Percentiles rank a stretch among this genome's conserved stretches.
Conservation (phyloP, 2,113 vertebrate species). For the Actinemys pallida region DNA sequence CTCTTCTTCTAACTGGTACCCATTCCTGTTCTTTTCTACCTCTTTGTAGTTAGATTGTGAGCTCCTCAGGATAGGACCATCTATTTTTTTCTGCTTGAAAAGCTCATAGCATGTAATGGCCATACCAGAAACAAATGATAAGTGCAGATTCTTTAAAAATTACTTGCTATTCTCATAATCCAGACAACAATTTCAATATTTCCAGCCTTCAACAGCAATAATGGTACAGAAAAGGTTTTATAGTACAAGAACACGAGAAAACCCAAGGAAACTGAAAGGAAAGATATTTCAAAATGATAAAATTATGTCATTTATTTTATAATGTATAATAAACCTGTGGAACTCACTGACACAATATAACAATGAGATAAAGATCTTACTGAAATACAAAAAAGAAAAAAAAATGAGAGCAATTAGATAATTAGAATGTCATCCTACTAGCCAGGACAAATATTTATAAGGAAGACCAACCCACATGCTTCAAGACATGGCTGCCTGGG, state of each 20-base stretch:
- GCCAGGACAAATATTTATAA: not conserved
- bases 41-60: not conserved
- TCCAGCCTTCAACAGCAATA: not conserved
- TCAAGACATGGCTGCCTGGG: not conserved
- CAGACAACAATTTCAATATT: not conserved
- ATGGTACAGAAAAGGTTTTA: not conserved
- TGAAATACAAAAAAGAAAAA: not conserved
- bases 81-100: not conserved
- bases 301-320: not conserved
- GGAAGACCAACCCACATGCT: not conserved
- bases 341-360: not conserved
- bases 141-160: not conserved
- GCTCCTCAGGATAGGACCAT: rapidly evolving
- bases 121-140: not conserved
- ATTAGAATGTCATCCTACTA: not conserved
- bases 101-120: not conserved
- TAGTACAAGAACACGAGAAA: not conserved
- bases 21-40: not conserved
- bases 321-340: not conserved
- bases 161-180: not conserved
- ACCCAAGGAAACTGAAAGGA: not conserved
- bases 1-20: constrained; percentile 1
- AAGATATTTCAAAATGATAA: not conserved
- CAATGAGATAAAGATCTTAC: not conserved
- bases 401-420: not conserved